Conservation (phyloP, 2,888 invertebrate genomes). For the Cybosia mesomella region DNA sequence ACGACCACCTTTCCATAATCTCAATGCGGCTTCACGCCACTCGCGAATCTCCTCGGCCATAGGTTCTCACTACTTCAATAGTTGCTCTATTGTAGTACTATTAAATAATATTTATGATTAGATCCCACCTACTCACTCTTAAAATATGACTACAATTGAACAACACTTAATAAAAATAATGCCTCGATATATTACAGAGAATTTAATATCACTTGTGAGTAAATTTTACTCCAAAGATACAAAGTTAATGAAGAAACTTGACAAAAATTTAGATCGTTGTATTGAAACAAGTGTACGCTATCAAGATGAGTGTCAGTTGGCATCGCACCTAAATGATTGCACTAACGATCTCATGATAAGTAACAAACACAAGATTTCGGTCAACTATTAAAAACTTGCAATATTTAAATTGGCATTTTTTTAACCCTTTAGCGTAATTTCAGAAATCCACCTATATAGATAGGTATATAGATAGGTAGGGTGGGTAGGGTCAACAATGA, state of each 20-base stretch:
- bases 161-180: not conserved
- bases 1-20: too few relatives aligned
- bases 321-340: constrained; percentile 75
- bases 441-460: too few relatives aligned
- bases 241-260: constrained; percentile 76
- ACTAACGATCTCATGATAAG: constrained; percentile 78
- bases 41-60: too few relatives aligned
- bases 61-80: not conserved
- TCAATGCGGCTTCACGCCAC: too few relatives aligned
- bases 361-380: constrained; percentile 72
- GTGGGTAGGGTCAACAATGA: too few relatives aligned
- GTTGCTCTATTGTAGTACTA: too few relatives aligned
- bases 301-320: constrained; percentile 72
- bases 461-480: too few relatives aligned
- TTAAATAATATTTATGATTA: too few relatives aligned
- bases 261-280: constrained; percentile 76
- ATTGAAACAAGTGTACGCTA: constrained; percentile 66
- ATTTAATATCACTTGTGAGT: constrained; percentile 69
- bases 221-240: constrained; percentile 80
- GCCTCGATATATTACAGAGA: constrained; percentile 64
- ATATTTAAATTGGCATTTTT: not conserved
- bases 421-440: not conserved
- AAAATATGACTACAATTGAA: too few relatives aligned
- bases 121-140: not conserved
- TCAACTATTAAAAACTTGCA: constrained; percentile 64